Base-by-base conservation (phyloP, 2,888 invertebrate genomes). In the Mactromeris polynyma region DNA sequence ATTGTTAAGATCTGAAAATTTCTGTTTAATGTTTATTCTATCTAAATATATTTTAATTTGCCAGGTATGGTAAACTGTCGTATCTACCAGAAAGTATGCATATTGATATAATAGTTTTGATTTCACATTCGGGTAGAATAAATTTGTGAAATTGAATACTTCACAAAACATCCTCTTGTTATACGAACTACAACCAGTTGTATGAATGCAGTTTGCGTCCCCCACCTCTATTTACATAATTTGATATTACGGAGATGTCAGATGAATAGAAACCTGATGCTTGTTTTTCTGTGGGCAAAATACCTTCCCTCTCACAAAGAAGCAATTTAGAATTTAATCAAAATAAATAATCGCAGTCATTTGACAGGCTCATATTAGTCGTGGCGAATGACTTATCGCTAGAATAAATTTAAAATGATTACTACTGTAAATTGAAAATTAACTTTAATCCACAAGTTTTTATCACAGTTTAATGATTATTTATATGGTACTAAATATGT, bases 281-380 rank as follows among this genome's bases (percentile, higher is more conserved):
- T 73, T 73, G 26, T 26, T 38, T 38, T 73, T 46, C 73, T 83
- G 33, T 26, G 17, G 33, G 31, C 42, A 31, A 46, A 73, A 42
- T 69, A 83, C 33, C 38, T 21, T 40, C 42, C 33, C 26, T 42
- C 69, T 17, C 69, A 38, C 83, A 38, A 73, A 42, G 69, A 83
- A 58, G 58, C 85, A 80, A 85, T 85, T 80, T 80, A 80, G 40
- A 54, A 85, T 85, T 85, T 54, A 85, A 80, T 85, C 80, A 85
- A 81, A 80, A 26, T 81, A 85, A 85, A 64, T 85, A 58, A 80
- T 80, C 40, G 46, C 80, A 38, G 69, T 36, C 40, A 69, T 64
- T 81, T 42, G 31, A 69, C 51, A 73, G 14, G 73, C 33, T 40
- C 42, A 64, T 33, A 85, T 58, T 64, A 81, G 38, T 38, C 33